phyloP scores from a whole-genome alignment of 2,113 vertebrate genomes.

The Podarcis raffonei region DNA sequence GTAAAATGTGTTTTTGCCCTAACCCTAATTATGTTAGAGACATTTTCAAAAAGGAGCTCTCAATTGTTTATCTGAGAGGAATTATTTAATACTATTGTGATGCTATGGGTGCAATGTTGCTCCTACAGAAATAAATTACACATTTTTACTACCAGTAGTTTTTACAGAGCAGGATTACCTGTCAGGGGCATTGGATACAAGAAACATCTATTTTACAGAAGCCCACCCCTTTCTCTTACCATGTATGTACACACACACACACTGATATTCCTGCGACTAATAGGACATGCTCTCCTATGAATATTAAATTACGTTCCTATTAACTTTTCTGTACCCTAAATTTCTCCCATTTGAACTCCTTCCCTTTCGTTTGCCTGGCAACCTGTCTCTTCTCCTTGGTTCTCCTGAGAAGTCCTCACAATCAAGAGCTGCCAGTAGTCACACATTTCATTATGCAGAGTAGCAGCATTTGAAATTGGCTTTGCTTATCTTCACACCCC shows the following conservation, averaged over 20 bases:
- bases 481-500: conserved; percentile 16
- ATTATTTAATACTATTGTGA: not conserved
- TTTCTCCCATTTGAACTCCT: not conserved
- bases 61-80: not conserved
- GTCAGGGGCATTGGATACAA: not conserved
- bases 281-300: not conserved
- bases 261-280: not conserved
- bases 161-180: not conserved
- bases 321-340: not conserved
- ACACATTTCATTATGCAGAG: conserved; percentile 12
- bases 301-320: not conserved
- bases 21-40: not conserved
- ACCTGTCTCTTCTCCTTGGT: not conserved
- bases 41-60: not conserved
- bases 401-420: not conserved
- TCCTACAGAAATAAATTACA: not conserved
- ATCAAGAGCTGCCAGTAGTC: not conserved
- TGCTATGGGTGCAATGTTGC: not conserved
- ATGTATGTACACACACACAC: not conserved
- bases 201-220: not conserved
- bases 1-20: not conserved
- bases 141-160: not conserved
- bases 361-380: not conserved
- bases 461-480: not conserved
- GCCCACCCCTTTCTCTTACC: no score